A percentile compares a stretch with the other conserved stretches of the same genome.
phyloP scores from a whole-genome alignment of 2,888 invertebrate species.

The Mythimna ferrago region DNA sequence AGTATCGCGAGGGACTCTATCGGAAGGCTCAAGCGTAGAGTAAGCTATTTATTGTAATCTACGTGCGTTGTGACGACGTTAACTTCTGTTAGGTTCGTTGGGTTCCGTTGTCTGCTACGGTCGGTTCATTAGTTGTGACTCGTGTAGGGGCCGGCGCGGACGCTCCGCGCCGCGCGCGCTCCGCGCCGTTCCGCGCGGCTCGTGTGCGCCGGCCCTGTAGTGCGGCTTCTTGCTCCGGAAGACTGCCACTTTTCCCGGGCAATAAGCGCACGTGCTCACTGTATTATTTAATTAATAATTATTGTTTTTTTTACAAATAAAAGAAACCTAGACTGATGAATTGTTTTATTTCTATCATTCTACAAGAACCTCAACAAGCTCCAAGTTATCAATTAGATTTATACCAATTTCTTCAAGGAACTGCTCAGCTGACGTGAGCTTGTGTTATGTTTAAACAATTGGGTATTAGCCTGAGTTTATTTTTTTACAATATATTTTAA shows the following conservation, averaged over 20 bases:
- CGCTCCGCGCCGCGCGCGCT: constrained; percentile 17
- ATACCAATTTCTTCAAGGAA: too few species aligned
- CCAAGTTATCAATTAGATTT: too few species aligned
- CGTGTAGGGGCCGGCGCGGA: constrained; percentile 57
- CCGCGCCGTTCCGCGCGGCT: not conserved
- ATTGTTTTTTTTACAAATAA: constrained; percentile 89
- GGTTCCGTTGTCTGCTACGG: constrained; percentile 63
- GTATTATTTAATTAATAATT: constrained; percentile 84
- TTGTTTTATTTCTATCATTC: constrained; percentile 68
- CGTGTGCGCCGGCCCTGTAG: constrained; percentile 55
- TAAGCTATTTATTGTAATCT: constrained; percentile 70
- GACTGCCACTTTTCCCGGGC: constrained; percentile 89
- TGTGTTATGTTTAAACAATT: too few species aligned
- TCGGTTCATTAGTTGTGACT: constrained; percentile 66
- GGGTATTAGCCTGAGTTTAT: too few species aligned
- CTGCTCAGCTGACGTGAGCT: too few species aligned
- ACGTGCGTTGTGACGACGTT: constrained; percentile 42
- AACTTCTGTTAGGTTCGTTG: constrained; percentile 60
- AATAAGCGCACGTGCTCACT: constrained; percentile 88
- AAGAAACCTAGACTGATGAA: constrained; percentile 87
- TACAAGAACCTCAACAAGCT: not conserved
- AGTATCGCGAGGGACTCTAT: constrained; percentile 63
- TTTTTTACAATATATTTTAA: too few species aligned
- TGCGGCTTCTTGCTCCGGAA: constrained; percentile 90
- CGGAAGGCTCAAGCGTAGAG: constrained; percentile 75